Base-by-base conservation (phyloP, 1,140 invertebrate genomes). In the Cephus cinctus region DNA sequence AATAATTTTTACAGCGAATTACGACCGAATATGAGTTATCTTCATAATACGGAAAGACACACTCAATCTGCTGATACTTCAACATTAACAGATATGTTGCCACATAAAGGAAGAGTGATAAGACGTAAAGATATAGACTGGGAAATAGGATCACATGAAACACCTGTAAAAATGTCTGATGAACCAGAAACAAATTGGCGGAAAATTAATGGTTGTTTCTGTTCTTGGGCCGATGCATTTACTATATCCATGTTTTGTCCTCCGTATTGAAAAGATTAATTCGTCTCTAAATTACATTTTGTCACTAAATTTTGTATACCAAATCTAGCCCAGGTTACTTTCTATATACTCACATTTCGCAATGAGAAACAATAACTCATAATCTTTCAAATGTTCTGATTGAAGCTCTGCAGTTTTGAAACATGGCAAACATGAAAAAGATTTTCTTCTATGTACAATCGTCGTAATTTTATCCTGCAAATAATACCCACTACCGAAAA, bases 31-130 rank as follows among this genome's bases (percentile, higher is more conserved):
- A 38, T 20, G 18, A 39, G 43, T 45, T 40, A 51, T 42, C 43
- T 45, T 30, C 43, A 51, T 42, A 25, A 15, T n/a, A 27, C 49
- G 11, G 23, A 23, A 4, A 18, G 21, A 22, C 45, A 51, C 19
- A 45, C 49, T 20, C 49, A 51, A 46, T 45, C 42, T 8, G 14
- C 38, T 6, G 43, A 45, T 5, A 46, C 34, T 40, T 45, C 49
- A 18, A 39, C 44, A 39, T 23, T 51, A 23, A 51, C 49, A 8
- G 41, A 45, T 15, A 51, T 51, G 49, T 32, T 51, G 25, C 49
- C 49, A 3, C 38, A 51, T 40, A 35, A 36, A 22, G 49, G 49
- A n/a, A 12, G 36, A 21, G 19, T 39, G 4, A 23, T 41, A 21
- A 51, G 46, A 30, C 49, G 42, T 5, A 45, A 36, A 40, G 49